Conservation (phyloP, 1,140 invertebrate species). For the Drosophila yakuba region DNA sequence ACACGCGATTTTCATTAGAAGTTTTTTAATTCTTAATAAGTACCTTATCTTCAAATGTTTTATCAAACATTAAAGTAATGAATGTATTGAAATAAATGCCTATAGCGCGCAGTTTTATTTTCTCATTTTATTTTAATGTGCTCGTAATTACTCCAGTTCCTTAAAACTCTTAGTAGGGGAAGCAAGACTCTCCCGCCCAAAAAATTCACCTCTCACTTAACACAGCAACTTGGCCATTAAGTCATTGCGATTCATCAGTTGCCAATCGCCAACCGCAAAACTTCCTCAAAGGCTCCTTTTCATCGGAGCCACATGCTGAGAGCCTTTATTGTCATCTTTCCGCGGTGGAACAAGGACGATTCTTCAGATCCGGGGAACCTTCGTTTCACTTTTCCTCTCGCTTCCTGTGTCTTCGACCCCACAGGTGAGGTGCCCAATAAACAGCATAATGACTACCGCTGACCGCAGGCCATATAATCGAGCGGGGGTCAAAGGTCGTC, state of each 20-base stretch:
- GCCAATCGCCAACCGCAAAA: conserved; percentile 13
- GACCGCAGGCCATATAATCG: conserved; percentile 49
- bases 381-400: background rate
- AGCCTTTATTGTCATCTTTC: conserved; percentile 33
- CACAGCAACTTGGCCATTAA: background rate
- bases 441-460: conserved; percentile 71
- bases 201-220: background rate
- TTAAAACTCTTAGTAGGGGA: background rate
- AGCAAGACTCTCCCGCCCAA: background rate
- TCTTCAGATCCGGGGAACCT: conserved; percentile 7
- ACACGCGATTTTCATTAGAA: too few relatives aligned
- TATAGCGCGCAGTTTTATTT: too few relatives aligned
- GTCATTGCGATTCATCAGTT: conserved; percentile 42
- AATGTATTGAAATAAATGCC: too few relatives aligned
- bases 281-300: conserved; percentile 16
- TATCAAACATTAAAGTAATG: too few relatives aligned
- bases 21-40: too few relatives aligned
- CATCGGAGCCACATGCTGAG: conserved; percentile 25
- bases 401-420: conserved; percentile 10
- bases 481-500: conserved; percentile 42
- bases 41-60: too few relatives aligned
- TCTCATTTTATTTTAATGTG: too few relatives aligned
- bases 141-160: background rate
- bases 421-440: conserved; percentile 77
- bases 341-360: conserved; percentile 21